Percentiles rank a stretch among this genome's conserved stretches.
Evolutionary conservation across 2,113 vertebrate species (phyloP).

Genomic region (Podarcis muralis): DNA sequence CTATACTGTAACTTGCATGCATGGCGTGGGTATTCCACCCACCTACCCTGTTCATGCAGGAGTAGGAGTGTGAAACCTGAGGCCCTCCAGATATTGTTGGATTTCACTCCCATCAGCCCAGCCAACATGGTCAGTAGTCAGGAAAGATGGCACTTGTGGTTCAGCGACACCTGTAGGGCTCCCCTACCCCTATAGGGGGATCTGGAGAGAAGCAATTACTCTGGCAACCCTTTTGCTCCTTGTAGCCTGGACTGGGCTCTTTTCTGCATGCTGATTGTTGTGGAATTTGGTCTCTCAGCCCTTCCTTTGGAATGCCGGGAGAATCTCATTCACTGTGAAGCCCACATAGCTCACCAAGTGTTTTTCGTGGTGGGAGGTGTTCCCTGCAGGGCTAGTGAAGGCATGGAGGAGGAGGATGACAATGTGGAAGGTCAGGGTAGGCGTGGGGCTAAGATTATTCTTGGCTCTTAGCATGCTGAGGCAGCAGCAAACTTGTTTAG

Average conservation of each 20-base stretch:
- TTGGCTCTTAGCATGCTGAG: background rate
- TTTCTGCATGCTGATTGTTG: background rate
- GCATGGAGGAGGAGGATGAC: background rate
- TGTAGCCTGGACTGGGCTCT: background rate
- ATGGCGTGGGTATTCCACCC: background rate
- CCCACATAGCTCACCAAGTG: background rate
- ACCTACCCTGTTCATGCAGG: background rate
- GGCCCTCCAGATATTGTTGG: background rate
- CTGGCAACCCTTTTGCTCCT: background rate
- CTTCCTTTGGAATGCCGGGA: conserved; percentile 1
- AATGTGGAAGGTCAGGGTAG: background rate
- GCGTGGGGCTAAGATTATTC: background rate
- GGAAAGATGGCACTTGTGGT: background rate
- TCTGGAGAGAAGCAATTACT: background rate
- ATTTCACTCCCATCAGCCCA: background rate
- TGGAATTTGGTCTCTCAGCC: background rate
- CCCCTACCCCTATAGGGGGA: background rate
- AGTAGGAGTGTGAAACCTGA: background rate
- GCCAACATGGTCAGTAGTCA: background rate
- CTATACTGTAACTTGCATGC: accelerated
- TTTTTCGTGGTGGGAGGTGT: background rate
- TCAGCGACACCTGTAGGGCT: background rate
- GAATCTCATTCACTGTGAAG: background rate
- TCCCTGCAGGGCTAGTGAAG: background rate
- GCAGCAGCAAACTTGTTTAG: background rate